A percentile compares a stretch with the other conserved stretches of the same genome.
Evolutionary conservation across 2,113 vertebrate species (phyloP).

Genomic region (Sorex araneus): DNA sequence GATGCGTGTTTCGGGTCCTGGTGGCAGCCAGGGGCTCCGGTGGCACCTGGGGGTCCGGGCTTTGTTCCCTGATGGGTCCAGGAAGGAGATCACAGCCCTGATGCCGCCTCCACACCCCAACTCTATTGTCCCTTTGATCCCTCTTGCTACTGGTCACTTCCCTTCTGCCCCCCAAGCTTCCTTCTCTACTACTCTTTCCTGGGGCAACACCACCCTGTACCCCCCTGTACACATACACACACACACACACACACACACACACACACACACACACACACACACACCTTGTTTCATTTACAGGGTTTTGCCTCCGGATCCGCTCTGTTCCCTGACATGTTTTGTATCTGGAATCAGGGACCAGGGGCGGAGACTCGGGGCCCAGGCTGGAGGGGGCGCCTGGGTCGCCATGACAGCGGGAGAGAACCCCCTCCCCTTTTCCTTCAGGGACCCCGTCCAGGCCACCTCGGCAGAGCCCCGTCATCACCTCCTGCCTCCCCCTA

Average conservation of each 20-base stretch:
- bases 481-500: neutral
- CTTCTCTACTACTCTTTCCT: neutral
- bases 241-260: constrained; percentile 11
- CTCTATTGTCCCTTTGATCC: neutral
- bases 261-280: no score
- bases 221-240: neutral
- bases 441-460: constrained; percentile 31
- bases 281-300: constrained; percentile 85
- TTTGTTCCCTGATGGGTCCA: constrained; percentile 11
- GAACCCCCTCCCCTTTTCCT: neutral
- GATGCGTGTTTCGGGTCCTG: constrained; percentile 30
- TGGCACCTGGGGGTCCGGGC: neutral
- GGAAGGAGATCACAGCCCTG: constrained; percentile 84
- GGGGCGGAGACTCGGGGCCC: neutral
- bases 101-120: constrained; percentile 65
- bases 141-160: neutral
- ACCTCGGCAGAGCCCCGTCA: neutral
- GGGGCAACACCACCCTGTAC: constrained; percentile 48
- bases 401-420: neutral
- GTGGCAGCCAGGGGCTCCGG: neutral
- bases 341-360: constrained; percentile 62
- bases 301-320: constrained; percentile 78
- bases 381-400: constrained; percentile 6
- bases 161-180: neutral
- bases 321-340: constrained; percentile 71